Base-by-base conservation (phyloP, 2,113 vertebrate species). In the Shinisaurus crocodilurus region DNA sequence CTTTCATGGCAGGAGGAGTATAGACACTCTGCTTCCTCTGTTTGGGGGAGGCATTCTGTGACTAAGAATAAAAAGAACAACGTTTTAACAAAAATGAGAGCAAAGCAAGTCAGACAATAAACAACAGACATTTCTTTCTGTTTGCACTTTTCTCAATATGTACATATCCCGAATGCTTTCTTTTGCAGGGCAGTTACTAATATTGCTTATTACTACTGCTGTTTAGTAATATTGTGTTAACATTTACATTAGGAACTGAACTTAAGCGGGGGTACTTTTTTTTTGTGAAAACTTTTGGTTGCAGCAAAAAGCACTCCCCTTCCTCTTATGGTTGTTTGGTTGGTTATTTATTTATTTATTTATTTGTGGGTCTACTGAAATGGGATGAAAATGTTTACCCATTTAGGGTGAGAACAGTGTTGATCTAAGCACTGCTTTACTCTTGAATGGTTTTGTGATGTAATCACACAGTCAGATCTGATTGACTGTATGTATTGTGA, bases 1-100 rank as follows among this genome's bases (percentile, higher is more conserved):
- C 98, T 99, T 98, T 98, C 96, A 98, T 97, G 90, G 98, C 93
- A 15, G 98, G 98, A 0, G 98, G 96, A 12, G 98, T 97, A 75
- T 97, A 99, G 76, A 98, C 98, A 0, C 98, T 98, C 96, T 98
- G 98, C 97, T 99, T 99, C 97, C 98, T 98, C 90, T 99, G 98
- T 94, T 98, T 98, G 57, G 97, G 98, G 67, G 98, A 97, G 34
- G 97, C 95, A 0, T 93, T 97, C 98, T 98, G 97, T 25, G 92
- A 94, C 97, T 97, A 94, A 2, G 18, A 92, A 89, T 69, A 92
- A 84, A 75, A 57, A 92, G n/a, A 89, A 94, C 0, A 80, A 85
- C 0, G 23, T 60, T 85, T 91, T 32, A 85, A 67, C 29, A 69
- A 63, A 87, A 67, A 16, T 1, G 18, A 94, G 40, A 93, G 83